phyloP scores from a whole-genome alignment of 1,140 invertebrate genomes.

The Drosophila funebris region DNA sequence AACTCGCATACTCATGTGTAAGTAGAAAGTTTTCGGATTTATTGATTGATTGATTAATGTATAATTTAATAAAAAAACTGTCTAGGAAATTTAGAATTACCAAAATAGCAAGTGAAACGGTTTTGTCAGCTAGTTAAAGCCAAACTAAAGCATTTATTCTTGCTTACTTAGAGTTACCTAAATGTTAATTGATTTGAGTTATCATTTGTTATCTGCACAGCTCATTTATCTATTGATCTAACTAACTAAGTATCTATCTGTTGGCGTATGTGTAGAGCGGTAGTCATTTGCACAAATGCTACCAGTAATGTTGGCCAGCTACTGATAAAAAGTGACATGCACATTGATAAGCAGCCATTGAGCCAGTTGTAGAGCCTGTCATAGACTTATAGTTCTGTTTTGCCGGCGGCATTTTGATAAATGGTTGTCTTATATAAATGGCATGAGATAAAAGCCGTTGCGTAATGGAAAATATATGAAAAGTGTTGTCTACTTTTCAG shows the following conservation, averaged over 20 bases:
- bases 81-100: neutral
- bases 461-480: conserved; percentile 27
- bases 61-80: conserved; percentile 4
- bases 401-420: no score
- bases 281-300: conserved; percentile 59
- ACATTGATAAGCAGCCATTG: conserved; percentile 36
- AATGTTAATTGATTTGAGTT: neutral
- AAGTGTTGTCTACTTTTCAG: conserved; percentile 47
- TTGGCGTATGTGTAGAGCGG: conserved; percentile 12
- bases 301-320: conserved; percentile 40
- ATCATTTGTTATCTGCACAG: neutral
- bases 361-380: neutral
- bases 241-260: conserved; percentile 1
- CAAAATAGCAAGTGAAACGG: neutral
- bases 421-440: conserved; percentile 34
- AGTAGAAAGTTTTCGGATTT: conserved; percentile 21
- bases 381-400: conserved; percentile 14
- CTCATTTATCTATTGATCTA: neutral
- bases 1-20: conserved; percentile 5
- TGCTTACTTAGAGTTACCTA: neutral
- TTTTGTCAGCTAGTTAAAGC: neutral
- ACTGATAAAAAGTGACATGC: conserved; percentile 48
- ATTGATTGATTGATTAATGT: conserved; percentile 53
- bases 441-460: neutral
- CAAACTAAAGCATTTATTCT: neutral